Conservation (phyloP, 2,888 invertebrate genomes). For the Odontocolon sp. region DNA sequence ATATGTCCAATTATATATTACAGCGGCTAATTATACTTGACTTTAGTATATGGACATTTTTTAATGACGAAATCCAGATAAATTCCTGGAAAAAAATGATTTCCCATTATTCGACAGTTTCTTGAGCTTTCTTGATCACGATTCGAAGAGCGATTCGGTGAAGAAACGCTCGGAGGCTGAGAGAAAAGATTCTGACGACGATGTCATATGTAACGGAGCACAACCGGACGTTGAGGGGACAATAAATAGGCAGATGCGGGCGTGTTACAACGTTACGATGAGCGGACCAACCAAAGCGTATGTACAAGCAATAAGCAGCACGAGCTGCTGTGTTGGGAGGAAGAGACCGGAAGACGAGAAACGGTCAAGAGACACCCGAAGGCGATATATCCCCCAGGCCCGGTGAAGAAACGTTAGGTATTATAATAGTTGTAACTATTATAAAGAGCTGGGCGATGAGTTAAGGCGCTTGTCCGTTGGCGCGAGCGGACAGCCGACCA, state of each 20-base stretch:
- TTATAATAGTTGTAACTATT: constrained; percentile 55
- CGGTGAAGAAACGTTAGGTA: constrained; percentile 58
- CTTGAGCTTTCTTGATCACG: too few species aligned
- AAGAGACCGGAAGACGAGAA: constrained; percentile 56
- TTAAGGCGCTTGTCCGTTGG: constrained; percentile 49
- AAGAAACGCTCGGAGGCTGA: constrained; percentile 12
- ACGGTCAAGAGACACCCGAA: constrained; percentile 40
- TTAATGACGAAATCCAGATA: too few species aligned
- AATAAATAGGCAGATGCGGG: constrained; percentile 56
- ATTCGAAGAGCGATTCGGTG: too few species aligned
- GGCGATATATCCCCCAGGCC: constrained; percentile 46
- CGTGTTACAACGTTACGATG: constrained; percentile 35
- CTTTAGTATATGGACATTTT: too few species aligned
- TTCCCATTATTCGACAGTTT: too few species aligned
- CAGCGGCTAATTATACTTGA: too few species aligned
- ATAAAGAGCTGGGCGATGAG: constrained; percentile 50
- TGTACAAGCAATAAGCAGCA: constrained; percentile 14
- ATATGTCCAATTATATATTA: too few species aligned
- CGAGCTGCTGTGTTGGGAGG: constrained; percentile 43
- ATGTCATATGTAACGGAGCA: background rate
- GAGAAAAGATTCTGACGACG: constrained; percentile 23
- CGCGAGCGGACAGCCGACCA: constrained; percentile 55
- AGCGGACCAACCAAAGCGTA: constrained; percentile 3
- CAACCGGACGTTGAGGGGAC: constrained; percentile 46
- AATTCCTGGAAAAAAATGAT: too few species aligned